Percentiles rank a stretch among this genome's conserved stretches.
Conservation (phyloP, 37 sponge, comb jelly and placozoan genomes). For the Mnemiopsis leidyi region DNA sequence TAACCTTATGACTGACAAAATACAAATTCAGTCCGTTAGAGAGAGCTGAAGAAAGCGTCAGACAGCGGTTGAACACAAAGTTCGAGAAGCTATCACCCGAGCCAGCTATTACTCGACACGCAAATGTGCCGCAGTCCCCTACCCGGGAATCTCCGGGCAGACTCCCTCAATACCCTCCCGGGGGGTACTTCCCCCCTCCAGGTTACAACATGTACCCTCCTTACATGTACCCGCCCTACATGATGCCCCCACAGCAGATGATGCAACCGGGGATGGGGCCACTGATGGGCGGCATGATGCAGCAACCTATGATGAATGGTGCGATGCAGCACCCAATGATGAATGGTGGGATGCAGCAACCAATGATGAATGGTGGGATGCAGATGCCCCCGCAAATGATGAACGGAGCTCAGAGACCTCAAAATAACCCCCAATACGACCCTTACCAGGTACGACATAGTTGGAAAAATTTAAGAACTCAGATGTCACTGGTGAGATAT, state of each 20-base stretch:
- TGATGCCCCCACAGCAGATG: not conserved
- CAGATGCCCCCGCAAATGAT: not conserved
- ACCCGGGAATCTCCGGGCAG: not conserved
- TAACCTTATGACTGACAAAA: no score
- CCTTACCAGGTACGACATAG: slow-evolving; percentile 48
- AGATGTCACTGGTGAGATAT: no score
- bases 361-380: not conserved
- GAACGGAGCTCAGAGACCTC: not conserved
- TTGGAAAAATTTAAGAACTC: no score
- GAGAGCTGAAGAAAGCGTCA: not conserved
- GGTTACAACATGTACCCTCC: slow-evolving; percentile 30
- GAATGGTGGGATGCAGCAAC: not conserved
- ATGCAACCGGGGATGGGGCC: not conserved
- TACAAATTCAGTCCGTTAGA: not conserved
- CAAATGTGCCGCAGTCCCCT: not conserved
- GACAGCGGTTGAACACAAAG: not conserved
- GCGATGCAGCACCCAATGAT: not conserved
- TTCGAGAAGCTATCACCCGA: not conserved
- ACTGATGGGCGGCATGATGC: no score
- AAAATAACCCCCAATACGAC: slow-evolving; percentile 20
- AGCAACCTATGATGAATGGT: not conserved
- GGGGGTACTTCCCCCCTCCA: slow-evolving; percentile 17
- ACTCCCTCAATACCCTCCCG: not conserved
- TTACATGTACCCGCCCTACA: not conserved
- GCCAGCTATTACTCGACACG: not conserved